Conservation (phyloP, 2,888 invertebrate genomes). For the Dicyrtoma fusca region DNA sequence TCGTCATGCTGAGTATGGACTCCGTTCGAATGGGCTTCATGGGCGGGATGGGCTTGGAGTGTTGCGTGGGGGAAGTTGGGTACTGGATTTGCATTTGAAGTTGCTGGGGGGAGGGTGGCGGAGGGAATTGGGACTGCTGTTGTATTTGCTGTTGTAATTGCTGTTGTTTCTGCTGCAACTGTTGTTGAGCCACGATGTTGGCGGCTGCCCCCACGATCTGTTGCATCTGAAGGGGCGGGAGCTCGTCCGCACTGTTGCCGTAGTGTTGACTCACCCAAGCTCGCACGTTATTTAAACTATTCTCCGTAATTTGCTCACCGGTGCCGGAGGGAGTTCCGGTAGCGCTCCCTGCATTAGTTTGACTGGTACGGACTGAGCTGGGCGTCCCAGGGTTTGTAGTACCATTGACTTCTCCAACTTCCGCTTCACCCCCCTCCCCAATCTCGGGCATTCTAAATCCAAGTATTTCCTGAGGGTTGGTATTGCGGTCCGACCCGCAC, state of each 20-base stretch:
- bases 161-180: not conserved
- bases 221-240: conserved; percentile 39
- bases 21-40: conserved; percentile 26
- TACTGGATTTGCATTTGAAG: not conserved
- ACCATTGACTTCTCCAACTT: not conserved
- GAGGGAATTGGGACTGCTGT: conserved; percentile 13
- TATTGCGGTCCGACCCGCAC: conserved; percentile 82
- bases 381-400: too few relatives aligned
- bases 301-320: conserved; percentile 1
- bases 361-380: not conserved
- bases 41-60: conserved; percentile 24
- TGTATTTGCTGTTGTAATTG: conserved; percentile 20
- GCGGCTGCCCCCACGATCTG: not conserved
- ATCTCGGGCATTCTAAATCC: conserved; percentile 69
- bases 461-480: conserved; percentile 86
- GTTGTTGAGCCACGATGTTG: not conserved
- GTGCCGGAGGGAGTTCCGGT: not conserved
- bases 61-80: not conserved
- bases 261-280: conserved; percentile 56
- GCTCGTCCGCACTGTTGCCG: conserved; percentile 46
- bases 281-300: conserved; percentile 48
- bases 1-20: conserved; percentile 20
- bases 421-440: not conserved
- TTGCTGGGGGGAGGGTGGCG: conserved; percentile 29
- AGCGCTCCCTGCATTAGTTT: not conserved